A percentile compares a stretch with the other conserved stretches of the same genome.
These are phyloP conservation scores for Heliconius charithonia DNA, from an alignment of 2,888 invertebrate genomes.

Conservation along the genomic window DNA sequence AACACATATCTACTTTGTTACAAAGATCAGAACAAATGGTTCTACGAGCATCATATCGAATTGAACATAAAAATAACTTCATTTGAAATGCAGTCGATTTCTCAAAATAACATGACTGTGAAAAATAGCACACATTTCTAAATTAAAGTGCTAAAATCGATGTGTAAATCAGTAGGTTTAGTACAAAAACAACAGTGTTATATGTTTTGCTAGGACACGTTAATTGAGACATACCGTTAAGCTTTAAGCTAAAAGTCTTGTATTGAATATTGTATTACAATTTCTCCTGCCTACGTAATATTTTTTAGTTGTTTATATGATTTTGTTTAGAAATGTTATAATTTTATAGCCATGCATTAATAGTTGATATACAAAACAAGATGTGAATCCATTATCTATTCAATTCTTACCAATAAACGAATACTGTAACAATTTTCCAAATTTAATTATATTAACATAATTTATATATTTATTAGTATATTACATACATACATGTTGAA, in stretches of 20 bases:
- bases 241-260: constrained; percentile 18
- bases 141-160: constrained; percentile 33
- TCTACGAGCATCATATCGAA: background rate
- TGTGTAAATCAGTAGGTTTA: constrained; percentile 50
- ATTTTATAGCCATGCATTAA: background rate
- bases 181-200: constrained; percentile 47
- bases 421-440: background rate
- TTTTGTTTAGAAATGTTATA: background rate
- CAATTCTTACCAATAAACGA: background rate
- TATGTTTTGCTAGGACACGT: constrained; percentile 42
- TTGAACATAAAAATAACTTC: constrained; percentile 19
- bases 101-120: constrained; percentile 29
- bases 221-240: constrained; percentile 45
- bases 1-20: background rate
- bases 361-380: background rate
- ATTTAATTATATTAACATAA: background rate
- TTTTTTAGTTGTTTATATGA: background rate
- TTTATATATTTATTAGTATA: constrained; percentile 1
- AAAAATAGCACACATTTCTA: constrained; percentile 35
- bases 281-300: background rate
- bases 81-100: constrained; percentile 20
- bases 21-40: background rate
- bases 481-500: background rate
- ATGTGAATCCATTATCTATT: background rate
- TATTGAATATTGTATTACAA: background rate